These are phyloP conservation scores for Trissolcus brochymenae DNA, from an alignment of 2,888 invertebrate species.

Conservation along the genomic window DNA sequence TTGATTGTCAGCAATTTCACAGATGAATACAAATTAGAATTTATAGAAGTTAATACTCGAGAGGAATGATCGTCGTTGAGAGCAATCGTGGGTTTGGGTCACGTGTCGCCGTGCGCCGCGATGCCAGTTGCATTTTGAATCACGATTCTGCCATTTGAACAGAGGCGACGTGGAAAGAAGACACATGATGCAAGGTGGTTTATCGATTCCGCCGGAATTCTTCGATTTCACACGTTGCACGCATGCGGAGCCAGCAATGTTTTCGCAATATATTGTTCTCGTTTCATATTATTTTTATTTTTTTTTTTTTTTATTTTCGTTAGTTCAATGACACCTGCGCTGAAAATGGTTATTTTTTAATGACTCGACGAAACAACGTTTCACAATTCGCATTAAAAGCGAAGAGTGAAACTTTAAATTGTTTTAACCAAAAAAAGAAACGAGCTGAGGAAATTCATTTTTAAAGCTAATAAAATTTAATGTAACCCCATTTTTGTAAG, in stretches of 20 bases:
- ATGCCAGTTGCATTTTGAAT: slow-evolving; percentile 47
- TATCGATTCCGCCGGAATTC: slow-evolving; percentile 26
- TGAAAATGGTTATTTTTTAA: neutral
- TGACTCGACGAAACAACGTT: neutral
- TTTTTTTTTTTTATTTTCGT: neutral
- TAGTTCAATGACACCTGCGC: neutral
- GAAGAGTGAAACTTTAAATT: too few relatives aligned
- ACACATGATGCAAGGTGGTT: slow-evolving; percentile 52
- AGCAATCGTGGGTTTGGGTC: slow-evolving; percentile 53
- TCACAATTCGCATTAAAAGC: neutral
- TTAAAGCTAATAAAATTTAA: too few relatives aligned
- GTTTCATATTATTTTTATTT: too few relatives aligned
- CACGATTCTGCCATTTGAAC: slow-evolving; percentile 58
- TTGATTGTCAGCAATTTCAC: slow-evolving; percentile 12
- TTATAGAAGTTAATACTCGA: slow-evolving; percentile 42
- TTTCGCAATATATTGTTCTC: neutral
- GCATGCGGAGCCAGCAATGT: slow-evolving; percentile 15
- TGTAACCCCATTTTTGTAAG: neutral
- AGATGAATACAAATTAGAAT: slow-evolving; percentile 49
- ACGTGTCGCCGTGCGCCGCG: slow-evolving; percentile 55
- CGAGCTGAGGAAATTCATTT: too few relatives aligned
- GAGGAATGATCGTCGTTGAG: slow-evolving; percentile 54
- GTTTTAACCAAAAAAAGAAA: too few relatives aligned
- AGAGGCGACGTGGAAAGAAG: slow-evolving; percentile 50
- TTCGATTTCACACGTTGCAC: slow-evolving; percentile 21